Conservation (phyloP, 2,888 invertebrate genomes). For the Dasysyrphus tricinctus region DNA sequence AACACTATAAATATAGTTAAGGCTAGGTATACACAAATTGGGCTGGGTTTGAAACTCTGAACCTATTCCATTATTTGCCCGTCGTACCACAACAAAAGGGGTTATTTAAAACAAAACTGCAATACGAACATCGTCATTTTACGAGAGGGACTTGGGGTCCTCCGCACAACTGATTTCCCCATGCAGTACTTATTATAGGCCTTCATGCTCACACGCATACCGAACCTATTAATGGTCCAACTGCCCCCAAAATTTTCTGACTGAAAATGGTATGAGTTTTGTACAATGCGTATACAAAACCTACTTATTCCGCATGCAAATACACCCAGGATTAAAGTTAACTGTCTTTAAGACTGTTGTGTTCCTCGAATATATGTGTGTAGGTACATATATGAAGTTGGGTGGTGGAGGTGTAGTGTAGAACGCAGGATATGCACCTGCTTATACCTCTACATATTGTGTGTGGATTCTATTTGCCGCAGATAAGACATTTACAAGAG, state of each 20-base stretch:
- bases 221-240: slow-evolving; percentile 20
- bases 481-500: slow-evolving; percentile 73
- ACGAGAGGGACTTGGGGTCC: slow-evolving; percentile 26
- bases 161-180: slow-evolving; percentile 63
- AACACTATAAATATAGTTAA: not conserved
- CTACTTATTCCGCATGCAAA: slow-evolving; percentile 70
- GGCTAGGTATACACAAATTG: not conserved
- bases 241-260: slow-evolving; percentile 23
- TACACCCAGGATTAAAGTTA: slow-evolving; percentile 71
- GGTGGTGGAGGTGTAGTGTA: slow-evolving; percentile 5
- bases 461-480: slow-evolving; percentile 61
- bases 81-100: slow-evolving; percentile 4
- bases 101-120: slow-evolving; percentile 59
- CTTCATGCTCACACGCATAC: slow-evolving; percentile 14
- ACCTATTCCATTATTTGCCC: not conserved
- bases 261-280: slow-evolving; percentile 4
- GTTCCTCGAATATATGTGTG: slow-evolving; percentile 25
- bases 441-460: slow-evolving; percentile 23
- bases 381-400: slow-evolving; percentile 10
- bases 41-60: not conserved
- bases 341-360: slow-evolving; percentile 71
- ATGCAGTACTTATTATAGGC: slow-evolving; percentile 59
- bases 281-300: slow-evolving; percentile 57
- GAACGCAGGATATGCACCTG: slow-evolving; percentile 42
- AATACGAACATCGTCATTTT: slow-evolving; percentile 18